Evolutionary conservation across 1,140 invertebrate genomes (phyloP).

Genomic region (Stegodyphus dumicola): DNA sequence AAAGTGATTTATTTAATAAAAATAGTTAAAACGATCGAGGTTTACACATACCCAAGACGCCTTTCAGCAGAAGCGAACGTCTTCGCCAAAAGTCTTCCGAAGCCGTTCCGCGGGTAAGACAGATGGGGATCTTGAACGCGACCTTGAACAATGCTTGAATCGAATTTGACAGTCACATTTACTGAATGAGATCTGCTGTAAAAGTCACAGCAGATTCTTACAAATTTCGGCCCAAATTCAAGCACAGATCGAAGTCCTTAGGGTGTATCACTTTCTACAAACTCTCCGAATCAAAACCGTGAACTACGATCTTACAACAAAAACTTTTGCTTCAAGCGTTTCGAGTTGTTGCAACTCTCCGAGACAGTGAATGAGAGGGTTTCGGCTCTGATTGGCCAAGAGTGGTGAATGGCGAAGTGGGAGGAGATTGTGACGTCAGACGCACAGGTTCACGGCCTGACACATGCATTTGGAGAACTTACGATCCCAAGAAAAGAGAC

Average conservation of each 20-base stretch:
- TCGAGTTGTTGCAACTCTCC: slow-evolving; percentile 7
- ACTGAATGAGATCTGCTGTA: neutral
- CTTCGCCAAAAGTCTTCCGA: neutral
- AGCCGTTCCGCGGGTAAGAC: neutral
- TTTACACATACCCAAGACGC: neutral
- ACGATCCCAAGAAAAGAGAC: no score
- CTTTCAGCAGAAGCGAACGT: neutral
- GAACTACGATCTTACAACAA: neutral
- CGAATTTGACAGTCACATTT: slow-evolving; percentile 28
- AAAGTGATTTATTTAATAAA: no score
- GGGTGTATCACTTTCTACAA: neutral
- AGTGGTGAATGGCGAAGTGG: slow-evolving; percentile 43
- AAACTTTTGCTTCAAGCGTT: neutral
- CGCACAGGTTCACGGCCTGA: slow-evolving; percentile 39
- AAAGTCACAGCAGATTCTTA: no score
- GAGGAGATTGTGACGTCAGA: slow-evolving; percentile 40
- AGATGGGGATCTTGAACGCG: neutral
- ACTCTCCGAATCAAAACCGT: neutral
- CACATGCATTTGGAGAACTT: slow-evolving; percentile 11
- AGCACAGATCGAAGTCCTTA: neutral
- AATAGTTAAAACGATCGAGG: no score
- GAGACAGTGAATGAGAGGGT: slow-evolving; percentile 35
- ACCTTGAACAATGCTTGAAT: slow-evolving; percentile 13
- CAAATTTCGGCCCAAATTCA: neutral
- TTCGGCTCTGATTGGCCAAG: slow-evolving; percentile 1